Evolutionary conservation across 2,113 vertebrate species (phyloP).

Genomic region (Zapornia atra): DNA sequence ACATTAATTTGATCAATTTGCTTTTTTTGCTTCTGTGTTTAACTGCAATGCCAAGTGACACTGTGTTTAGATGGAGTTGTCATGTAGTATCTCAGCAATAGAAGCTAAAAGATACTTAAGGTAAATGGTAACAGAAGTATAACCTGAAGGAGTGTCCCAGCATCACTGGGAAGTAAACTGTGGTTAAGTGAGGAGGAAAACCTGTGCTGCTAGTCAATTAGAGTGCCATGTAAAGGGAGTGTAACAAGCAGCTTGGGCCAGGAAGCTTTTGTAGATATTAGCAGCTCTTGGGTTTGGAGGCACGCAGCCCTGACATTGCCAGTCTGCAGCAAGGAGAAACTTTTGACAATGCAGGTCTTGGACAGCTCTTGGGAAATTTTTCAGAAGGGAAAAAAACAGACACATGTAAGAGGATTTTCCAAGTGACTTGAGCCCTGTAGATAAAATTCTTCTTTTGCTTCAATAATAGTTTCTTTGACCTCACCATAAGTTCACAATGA

Average conservation of each 20-base stretch:
- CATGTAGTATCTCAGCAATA: neutral
- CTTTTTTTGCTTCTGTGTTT: neutral
- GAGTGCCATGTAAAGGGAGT: neutral
- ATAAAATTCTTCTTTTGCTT: neutral
- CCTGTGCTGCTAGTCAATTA: neutral
- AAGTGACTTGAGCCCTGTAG: neutral
- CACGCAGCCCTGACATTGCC: neutral
- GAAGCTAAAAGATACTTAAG: neutral
- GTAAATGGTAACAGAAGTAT: neutral
- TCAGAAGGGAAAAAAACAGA: neutral
- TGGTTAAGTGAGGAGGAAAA: neutral
- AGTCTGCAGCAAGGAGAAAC: neutral
- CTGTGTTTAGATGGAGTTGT: neutral
- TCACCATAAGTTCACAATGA: neutral
- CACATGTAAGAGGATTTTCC: neutral
- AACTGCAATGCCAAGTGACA: neutral
- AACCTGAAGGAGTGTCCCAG: neutral
- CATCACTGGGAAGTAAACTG: neutral
- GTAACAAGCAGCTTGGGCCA: too few species aligned
- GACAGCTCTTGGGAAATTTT: neutral
- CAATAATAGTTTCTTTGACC: neutral
- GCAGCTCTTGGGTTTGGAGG: neutral
- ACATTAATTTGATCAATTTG: neutral
- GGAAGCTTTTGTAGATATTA: too few species aligned
- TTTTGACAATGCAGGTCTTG: neutral